Base-by-base conservation (phyloP, 1,140 invertebrate species). In the Nixonia krombeini region DNA sequence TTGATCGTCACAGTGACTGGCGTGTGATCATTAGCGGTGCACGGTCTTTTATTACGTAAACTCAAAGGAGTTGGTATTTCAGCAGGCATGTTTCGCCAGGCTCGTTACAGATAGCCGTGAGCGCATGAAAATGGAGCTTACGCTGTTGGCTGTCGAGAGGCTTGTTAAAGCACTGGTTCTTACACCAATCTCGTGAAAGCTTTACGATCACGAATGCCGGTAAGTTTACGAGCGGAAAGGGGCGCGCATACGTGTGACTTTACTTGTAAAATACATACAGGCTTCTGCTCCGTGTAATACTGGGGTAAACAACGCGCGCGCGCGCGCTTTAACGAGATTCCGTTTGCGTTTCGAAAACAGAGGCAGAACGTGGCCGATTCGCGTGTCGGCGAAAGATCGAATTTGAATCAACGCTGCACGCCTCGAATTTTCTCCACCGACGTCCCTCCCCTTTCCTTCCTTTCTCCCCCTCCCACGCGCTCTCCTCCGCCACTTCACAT, bases 221-320 rank as follows among this genome's bases (percentile, higher is more conserved):
- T 29, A 28, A 53, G 46, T 74, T 74, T 74, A 76, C 66, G 70
- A 73, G 35, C 57, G 8, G 33, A 38, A 50, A 31, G 10, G n/a
- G 42, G 59, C 31, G 41, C 35, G 52, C 59, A 50, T 26, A 5
- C 25, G 29, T n/a, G 12, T 10, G 29, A 3, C 3, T 31, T 10
- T 8, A 4, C 8, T n/a, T 31, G 29, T n/a, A 31, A 31, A 4
- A 31, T 10, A 31, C 9, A 10, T 31, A 31, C 29, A n/a, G 29
- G 12, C 29, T 2, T 31, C 12, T 31, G 29, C 25, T 26, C 9
- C 25, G 25, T 9, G n/a, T n/a, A n/a, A n/a, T n/a, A n/a, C n/a
- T n/a, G n/a, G n/a, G n/a, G n/a, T n/a, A 9, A 13, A 38, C 35
- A 15, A 38, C 13, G 13, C 10, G 35, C 15, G 10, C 31, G 31